Conservation (phyloP, 2,113 vertebrate genomes). For the Todiramphus saurophagus region DNA sequence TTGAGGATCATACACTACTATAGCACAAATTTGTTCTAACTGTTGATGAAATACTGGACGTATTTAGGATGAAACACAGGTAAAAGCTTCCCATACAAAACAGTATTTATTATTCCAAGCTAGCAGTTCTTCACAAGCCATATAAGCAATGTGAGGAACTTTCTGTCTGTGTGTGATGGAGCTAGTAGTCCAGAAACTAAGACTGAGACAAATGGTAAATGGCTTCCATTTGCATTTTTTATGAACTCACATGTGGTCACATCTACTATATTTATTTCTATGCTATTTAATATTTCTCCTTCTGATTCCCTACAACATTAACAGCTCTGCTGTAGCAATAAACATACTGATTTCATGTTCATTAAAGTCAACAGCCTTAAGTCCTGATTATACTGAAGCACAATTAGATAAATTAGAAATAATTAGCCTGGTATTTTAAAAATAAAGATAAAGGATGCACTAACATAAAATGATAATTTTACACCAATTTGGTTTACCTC, state of each 20-base stretch:
- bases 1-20: not conserved
- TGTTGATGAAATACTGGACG: not conserved
- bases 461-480: not conserved
- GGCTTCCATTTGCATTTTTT: not conserved
- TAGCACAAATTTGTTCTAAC: not conserved
- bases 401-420: not conserved
- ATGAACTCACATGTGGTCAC: not conserved
- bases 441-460: not conserved
- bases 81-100: not conserved
- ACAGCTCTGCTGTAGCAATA: not conserved
- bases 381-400: not conserved
- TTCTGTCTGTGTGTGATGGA: not conserved
- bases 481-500: not conserved
- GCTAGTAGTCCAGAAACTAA: not conserved
- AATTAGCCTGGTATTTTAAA: not conserved
- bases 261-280: not conserved
- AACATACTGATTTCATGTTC: not conserved
- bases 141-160: not conserved
- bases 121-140: not conserved
- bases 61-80: not conserved
- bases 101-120: not conserved
- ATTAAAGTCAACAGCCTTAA: not conserved
- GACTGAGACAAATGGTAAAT: not conserved
- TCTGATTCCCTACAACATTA: not conserved
- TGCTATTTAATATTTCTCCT: not conserved